Conservation (phyloP, 2,113 vertebrate genomes). For the Gila orcuttii region DNA sequence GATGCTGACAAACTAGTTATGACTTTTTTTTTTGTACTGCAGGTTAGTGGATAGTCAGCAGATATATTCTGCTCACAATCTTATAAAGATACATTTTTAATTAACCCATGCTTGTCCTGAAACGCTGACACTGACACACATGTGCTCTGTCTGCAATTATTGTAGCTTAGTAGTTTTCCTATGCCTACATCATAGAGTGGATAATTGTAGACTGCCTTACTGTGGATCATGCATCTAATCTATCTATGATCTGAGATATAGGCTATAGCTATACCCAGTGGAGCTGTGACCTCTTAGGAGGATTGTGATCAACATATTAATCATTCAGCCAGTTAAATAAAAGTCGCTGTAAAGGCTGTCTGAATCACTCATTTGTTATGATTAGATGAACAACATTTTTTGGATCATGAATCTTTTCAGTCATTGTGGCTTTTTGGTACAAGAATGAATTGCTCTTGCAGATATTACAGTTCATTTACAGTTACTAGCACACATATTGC, state of each 20-base stretch:
- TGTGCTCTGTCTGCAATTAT: slow-evolving; percentile 28
- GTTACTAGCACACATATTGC: slow-evolving; percentile 5
- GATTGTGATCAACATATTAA: not conserved
- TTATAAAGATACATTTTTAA: not conserved
- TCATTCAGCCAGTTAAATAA: slow-evolving; percentile 5
- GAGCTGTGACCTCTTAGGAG: not conserved
- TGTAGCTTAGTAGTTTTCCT: not conserved
- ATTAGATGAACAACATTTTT: not conserved
- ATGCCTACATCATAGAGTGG: not conserved
- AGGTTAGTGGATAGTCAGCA: slow-evolving; percentile 30
- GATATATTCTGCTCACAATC: not conserved
- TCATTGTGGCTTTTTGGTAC: not conserved
- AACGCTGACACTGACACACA: slow-evolving; percentile 1
- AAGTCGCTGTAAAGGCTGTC: not conserved
- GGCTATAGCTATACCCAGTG: not conserved
- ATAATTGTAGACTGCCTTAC: not conserved
- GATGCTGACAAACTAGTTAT: not conserved
- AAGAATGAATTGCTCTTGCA: slow-evolving; percentile 8
- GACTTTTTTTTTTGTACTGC: not conserved
- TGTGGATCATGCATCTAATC: not conserved
- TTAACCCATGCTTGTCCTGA: not conserved
- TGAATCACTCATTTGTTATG: not conserved
- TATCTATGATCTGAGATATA: not conserved
- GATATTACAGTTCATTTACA: slow-evolving; percentile 10
- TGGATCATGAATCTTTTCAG: not conserved